Evolutionary conservation across 2,113 vertebrate species (phyloP).

Genomic region (Ictalurus furcatus): DNA sequence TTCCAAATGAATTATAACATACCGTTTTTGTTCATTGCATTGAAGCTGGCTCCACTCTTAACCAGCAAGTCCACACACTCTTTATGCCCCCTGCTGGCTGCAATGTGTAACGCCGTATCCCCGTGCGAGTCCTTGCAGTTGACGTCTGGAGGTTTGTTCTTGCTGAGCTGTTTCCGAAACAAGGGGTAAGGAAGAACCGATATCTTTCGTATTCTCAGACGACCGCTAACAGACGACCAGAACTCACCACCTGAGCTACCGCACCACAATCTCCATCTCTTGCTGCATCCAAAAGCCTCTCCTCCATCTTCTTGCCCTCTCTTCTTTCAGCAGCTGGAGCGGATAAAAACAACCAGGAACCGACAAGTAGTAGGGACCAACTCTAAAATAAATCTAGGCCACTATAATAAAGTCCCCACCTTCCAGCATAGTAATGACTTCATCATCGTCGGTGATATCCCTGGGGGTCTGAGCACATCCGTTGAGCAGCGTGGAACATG

Average conservation of each 20-base stretch:
- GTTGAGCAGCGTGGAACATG: slow-evolving; percentile 82
- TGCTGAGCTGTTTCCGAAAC: slow-evolving; percentile 74
- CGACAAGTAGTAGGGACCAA: background rate
- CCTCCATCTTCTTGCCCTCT: slow-evolving; percentile 82
- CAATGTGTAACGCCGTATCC: slow-evolving; percentile 89
- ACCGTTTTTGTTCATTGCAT: slow-evolving; percentile 84
- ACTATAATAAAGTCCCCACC: slow-evolving; percentile 68
- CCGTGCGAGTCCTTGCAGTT: slow-evolving; percentile 87
- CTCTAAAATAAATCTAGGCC: slow-evolving; percentile 1
- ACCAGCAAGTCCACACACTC: slow-evolving; percentile 85
- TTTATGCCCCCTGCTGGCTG: slow-evolving; percentile 87
- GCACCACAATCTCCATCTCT: slow-evolving; percentile 80
- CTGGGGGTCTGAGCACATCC: slow-evolving; percentile 86
- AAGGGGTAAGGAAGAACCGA: background rate
- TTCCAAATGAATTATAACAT: slow-evolving; percentile 40
- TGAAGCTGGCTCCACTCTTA: slow-evolving; percentile 79
- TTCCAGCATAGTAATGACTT: slow-evolving; percentile 90
- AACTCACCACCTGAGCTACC: slow-evolving; percentile 81
- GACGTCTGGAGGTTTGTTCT: slow-evolving; percentile 77
- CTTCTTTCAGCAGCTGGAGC: slow-evolving; percentile 86
- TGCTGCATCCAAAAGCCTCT: slow-evolving; percentile 81
- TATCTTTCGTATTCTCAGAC: background rate
- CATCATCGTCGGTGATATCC: slow-evolving; percentile 87
- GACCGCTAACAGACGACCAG: background rate
- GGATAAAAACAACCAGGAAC: slow-evolving; percentile 28